phyloP scores from a whole-genome alignment of 2,113 vertebrate genomes.

The Tenebrosternarchus preto region DNA sequence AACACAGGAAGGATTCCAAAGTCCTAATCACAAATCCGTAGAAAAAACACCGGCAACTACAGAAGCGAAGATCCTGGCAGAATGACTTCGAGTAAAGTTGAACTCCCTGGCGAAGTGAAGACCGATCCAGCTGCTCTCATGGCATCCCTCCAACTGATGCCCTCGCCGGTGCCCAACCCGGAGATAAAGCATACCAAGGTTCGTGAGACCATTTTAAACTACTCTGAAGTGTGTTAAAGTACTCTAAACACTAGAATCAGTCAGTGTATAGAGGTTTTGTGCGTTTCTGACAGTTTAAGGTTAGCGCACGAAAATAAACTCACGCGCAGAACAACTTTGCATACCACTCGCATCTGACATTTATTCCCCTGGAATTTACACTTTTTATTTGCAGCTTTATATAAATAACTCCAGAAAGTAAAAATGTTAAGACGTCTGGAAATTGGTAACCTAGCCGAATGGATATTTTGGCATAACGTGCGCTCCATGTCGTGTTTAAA shows the following conservation, averaged over 20 bases:
- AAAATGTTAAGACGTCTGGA: too few relatives aligned
- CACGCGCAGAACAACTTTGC: neutral
- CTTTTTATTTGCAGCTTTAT: too few relatives aligned
- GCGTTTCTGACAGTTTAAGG: too few relatives aligned
- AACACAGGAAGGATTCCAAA: constrained; percentile 82
- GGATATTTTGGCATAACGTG: too few relatives aligned
- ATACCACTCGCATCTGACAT: neutral
- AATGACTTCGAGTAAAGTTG: constrained; percentile 97
- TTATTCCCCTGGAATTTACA: neutral
- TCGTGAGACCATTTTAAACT: constrained; percentile 59
- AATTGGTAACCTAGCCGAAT: too few relatives aligned
- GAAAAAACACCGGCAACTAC: constrained; percentile 65
- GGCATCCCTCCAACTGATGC: constrained; percentile 95
- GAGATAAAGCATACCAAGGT: constrained; percentile 98
- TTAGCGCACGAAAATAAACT: neutral
- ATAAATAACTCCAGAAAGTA: too few relatives aligned
- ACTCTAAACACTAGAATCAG: neutral
- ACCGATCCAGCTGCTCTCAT: constrained; percentile 92
- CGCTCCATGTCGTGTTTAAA: too few relatives aligned
- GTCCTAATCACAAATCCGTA: constrained; percentile 72
- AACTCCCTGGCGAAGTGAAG: constrained; percentile 92
- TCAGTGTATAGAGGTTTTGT: too few relatives aligned
- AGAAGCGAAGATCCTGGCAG: constrained; percentile 46
- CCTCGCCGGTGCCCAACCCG: constrained; percentile 90
- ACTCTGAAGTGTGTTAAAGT: neutral